These are phyloP conservation scores for Ips nitidus DNA, from an alignment of 1,140 invertebrate genomes.

Conservation along the genomic window DNA sequence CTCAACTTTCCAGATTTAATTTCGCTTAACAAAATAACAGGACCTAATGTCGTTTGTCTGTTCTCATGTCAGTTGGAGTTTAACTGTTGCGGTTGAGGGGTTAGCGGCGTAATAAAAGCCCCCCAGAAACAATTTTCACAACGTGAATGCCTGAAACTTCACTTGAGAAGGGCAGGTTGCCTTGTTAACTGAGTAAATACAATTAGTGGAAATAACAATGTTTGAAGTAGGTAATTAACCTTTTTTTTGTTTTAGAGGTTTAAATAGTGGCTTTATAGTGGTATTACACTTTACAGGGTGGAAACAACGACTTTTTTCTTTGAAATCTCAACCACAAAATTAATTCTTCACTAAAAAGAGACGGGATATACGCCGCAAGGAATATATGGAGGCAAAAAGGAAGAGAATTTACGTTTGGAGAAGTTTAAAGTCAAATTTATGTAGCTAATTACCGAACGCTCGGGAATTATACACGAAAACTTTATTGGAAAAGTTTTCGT, in stretches of 20 bases:
- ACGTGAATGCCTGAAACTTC: slow-evolving; percentile 12
- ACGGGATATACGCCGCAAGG: no score
- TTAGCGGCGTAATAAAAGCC: slow-evolving; percentile 16
- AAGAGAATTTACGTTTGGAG: slow-evolving; percentile 12
- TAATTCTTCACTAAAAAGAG: no score
- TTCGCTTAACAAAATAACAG: slow-evolving; percentile 13
- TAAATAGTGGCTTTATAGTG: no score
- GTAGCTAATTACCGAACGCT: slow-evolving; percentile 22
- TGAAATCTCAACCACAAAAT: no score
- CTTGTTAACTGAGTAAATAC: slow-evolving; percentile 15
- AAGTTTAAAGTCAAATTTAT: slow-evolving; percentile 30
- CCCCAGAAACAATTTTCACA: slow-evolving; percentile 21
- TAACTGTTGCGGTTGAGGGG: slow-evolving; percentile 8
- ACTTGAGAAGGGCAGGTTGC: slow-evolving; percentile 6
- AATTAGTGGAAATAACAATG: slow-evolving; percentile 11
- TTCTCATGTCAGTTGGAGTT: slow-evolving; percentile 15
- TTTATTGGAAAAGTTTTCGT: slow-evolving; percentile 28
- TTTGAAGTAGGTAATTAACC: background rate
- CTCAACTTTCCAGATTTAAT: slow-evolving; percentile 15
- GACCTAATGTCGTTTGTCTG: slow-evolving; percentile 9
- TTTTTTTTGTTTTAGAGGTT: no score
- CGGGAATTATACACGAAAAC: slow-evolving; percentile 10
- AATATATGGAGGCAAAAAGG: background rate
- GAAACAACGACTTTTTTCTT: no score
- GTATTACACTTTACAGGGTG: no score